These are phyloP conservation scores for Apodemus speciosus DNA, from an alignment of 2,113 vertebrate genomes.

Conservation along the genomic window DNA sequence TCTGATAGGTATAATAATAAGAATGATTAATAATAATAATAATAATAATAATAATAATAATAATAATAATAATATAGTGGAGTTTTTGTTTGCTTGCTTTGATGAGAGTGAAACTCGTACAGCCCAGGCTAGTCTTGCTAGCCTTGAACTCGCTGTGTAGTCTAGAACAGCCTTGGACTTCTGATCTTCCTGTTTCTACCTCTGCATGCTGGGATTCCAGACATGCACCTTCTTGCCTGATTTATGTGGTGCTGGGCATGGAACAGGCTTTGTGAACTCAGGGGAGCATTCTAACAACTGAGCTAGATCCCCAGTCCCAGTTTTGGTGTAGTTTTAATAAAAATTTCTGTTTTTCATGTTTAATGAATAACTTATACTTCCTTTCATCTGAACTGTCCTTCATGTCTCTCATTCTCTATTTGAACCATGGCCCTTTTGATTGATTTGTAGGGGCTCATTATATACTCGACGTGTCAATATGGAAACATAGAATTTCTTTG, in stretches of 20 bases:
- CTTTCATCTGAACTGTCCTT: background rate
- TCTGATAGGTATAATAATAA: background rate
- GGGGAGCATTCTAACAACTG: background rate
- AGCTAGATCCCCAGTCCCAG: background rate
- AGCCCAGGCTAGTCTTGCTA: background rate
- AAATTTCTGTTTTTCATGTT: constrained; percentile 3
- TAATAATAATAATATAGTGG: background rate
- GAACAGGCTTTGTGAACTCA: background rate
- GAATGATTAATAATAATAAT: too few species aligned
- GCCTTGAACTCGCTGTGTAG: background rate
- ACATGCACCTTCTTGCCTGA: background rate
- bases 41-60: background rate
- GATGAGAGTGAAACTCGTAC: background rate
- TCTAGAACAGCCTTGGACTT: background rate
- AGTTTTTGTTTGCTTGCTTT: background rate
- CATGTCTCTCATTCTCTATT: background rate
- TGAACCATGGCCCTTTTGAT: background rate
- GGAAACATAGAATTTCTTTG: background rate
- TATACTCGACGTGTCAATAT: background rate
- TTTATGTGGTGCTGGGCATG: background rate
- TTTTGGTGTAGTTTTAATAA: constrained; percentile 28
- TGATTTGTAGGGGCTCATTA: background rate
- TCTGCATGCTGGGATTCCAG: background rate
- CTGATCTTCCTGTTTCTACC: background rate
- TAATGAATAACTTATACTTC: background rate